phyloP scores from a whole-genome alignment of 2,113 vertebrate genomes.

The Carassius gibelio region DNA sequence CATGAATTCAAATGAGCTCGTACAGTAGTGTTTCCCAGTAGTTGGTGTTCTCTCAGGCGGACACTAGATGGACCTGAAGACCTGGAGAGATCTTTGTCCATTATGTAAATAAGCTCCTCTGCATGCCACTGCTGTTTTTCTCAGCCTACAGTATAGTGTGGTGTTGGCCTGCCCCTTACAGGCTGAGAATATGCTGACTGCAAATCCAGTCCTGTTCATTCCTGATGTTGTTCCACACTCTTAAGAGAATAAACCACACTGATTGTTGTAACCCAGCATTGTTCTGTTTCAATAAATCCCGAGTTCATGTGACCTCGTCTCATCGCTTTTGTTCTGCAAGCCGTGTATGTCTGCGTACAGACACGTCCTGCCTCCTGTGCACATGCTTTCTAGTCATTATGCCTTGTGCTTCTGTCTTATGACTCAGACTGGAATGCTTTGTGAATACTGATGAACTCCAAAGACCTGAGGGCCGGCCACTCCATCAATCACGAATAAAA shows the following conservation, averaged over 20 bases:
- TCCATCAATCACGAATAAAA: slow-evolving; percentile 70
- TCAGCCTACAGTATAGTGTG: slow-evolving; percentile 42
- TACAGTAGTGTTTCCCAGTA: neutral
- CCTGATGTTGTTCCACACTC: slow-evolving; percentile 16
- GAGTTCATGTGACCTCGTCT: slow-evolving; percentile 8
- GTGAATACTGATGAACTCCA: slow-evolving; percentile 80
- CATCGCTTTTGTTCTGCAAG: slow-evolving; percentile 30
- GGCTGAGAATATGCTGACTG: neutral
- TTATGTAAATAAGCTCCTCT: slow-evolving; percentile 55
- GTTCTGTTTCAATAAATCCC: slow-evolving; percentile 20
- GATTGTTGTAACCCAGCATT: neutral
- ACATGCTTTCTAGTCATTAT: slow-evolving; percentile 65
- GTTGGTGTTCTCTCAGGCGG: slow-evolving; percentile 19
- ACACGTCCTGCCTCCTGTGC: slow-evolving; percentile 54
- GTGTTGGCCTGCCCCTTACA: neutral
- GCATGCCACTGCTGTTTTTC: slow-evolving; percentile 50
- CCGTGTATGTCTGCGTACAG: slow-evolving; percentile 55
- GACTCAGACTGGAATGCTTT: slow-evolving; percentile 67
- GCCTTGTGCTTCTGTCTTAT: slow-evolving; percentile 70
- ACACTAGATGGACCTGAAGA: slow-evolving; percentile 51
- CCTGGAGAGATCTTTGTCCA: slow-evolving; percentile 35
- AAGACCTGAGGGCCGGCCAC: slow-evolving; percentile 74
- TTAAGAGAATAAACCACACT: neutral
- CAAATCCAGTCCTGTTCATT: neutral
- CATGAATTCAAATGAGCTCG: neutral